Evolutionary conservation across 2,113 vertebrate species (phyloP).

Genomic region (rabbit (Oryctolagus cuniculus)): DNA sequence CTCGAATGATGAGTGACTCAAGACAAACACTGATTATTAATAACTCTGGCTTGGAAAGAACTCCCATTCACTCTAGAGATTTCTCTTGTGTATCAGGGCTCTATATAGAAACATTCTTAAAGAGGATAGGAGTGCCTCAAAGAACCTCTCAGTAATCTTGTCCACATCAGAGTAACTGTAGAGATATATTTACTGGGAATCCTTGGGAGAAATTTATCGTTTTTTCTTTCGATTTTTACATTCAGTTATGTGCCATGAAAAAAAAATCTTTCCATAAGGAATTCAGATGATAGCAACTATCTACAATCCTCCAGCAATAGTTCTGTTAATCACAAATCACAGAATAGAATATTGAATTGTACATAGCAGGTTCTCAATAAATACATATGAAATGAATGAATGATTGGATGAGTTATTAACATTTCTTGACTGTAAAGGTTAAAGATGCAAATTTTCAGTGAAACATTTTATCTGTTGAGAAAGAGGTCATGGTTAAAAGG

Average conservation of each 20-base stretch:
- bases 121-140: neutral
- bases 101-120: neutral
- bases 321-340: neutral
- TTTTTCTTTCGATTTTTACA: neutral
- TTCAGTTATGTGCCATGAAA: neutral
- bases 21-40: neutral
- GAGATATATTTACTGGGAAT: neutral
- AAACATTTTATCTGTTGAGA: neutral
- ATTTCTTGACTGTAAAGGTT: constrained; percentile 13
- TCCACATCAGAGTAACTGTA: neutral
- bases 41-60: neutral
- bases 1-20: neutral
- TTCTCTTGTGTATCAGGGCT: neutral
- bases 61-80: neutral
- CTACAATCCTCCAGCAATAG: no score
- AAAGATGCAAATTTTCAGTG: constrained; percentile 18
- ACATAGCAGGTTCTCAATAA: neutral
- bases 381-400: neutral
- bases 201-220: neutral
- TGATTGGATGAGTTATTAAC: neutral
- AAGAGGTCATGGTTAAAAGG: neutral
- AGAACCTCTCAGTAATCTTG: neutral
- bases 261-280: neutral
- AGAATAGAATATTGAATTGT: neutral
- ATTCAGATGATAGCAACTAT: neutral